phyloP scores from a whole-genome alignment of 2,113 vertebrate genomes.

The Alouatta palliata region DNA sequence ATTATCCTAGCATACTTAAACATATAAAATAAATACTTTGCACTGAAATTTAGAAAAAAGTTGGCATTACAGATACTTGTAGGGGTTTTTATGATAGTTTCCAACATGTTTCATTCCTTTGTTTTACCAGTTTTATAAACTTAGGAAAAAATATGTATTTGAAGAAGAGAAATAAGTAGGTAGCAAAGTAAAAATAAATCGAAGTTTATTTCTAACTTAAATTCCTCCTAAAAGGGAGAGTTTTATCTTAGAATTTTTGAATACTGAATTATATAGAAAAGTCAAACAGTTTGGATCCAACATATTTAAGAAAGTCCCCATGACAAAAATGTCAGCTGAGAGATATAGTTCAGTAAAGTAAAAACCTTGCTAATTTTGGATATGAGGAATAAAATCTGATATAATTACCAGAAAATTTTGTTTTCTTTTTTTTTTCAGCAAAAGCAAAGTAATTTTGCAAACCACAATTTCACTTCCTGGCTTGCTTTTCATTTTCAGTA shows the following conservation, averaged over 20 bases:
- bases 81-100: not conserved
- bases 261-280: not conserved
- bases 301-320: constrained; percentile 50
- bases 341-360: not conserved
- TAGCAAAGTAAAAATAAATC: not conserved
- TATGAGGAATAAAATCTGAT: constrained; percentile 58
- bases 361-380: constrained; percentile 55
- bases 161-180: not conserved
- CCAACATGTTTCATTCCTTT: not conserved
- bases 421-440: constrained; percentile 51
- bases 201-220: not conserved
- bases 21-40: not conserved
- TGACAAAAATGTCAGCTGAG: constrained; percentile 44
- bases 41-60: constrained; percentile 29
- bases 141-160: not conserved
- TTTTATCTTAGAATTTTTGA: constrained; percentile 21
- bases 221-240: not conserved
- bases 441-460: constrained; percentile 66
- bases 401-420: constrained; percentile 34
- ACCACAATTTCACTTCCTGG: constrained; percentile 54
- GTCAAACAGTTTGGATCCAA: not conserved
- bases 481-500: constrained; percentile 76
- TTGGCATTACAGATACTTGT: not conserved
- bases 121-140: not conserved
- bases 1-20: not conserved